Conservation (phyloP, 2,797 vertebrate genomes). For the Eremophila alpestris region DNA sequence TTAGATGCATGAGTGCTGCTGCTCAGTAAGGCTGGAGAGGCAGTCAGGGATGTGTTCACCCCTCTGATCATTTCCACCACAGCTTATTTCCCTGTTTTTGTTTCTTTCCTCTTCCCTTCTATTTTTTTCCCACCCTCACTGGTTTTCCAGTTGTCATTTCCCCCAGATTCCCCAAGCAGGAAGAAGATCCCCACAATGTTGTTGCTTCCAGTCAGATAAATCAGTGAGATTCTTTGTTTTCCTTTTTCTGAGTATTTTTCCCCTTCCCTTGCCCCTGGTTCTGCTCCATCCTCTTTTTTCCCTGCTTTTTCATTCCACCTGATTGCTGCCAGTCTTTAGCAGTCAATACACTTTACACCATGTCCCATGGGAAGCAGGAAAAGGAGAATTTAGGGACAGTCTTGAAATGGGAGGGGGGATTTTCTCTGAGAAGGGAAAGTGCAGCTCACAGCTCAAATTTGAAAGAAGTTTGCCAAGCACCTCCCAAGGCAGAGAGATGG, state of each 20-base stretch:
- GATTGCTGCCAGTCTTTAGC: neutral
- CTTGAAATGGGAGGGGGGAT: neutral
- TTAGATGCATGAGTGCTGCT: slow-evolving; percentile 8
- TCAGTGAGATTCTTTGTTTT: neutral
- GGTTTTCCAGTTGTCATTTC: slow-evolving; percentile 8
- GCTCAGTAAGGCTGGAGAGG: neutral
- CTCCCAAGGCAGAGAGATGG: neutral
- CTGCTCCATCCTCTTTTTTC: neutral
- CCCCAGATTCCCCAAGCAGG: neutral
- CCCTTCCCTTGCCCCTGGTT: neutral
- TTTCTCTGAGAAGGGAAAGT: neutral
- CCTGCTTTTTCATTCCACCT: neutral
- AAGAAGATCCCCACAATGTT: neutral
- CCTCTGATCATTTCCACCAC: neutral
- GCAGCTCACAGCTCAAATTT: neutral
- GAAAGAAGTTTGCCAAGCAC: neutral
- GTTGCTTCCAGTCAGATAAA: neutral
- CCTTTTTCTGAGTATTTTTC: neutral
- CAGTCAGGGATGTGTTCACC: neutral
- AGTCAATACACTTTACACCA: neutral
- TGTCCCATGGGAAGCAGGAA: neutral
- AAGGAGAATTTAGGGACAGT: neutral
- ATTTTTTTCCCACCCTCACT: neutral
- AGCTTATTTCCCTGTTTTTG: neutral
- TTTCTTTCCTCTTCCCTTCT: neutral